Evolutionary conservation across 2,888 invertebrate species (phyloP).

Genomic region (Seira musarum): DNA sequence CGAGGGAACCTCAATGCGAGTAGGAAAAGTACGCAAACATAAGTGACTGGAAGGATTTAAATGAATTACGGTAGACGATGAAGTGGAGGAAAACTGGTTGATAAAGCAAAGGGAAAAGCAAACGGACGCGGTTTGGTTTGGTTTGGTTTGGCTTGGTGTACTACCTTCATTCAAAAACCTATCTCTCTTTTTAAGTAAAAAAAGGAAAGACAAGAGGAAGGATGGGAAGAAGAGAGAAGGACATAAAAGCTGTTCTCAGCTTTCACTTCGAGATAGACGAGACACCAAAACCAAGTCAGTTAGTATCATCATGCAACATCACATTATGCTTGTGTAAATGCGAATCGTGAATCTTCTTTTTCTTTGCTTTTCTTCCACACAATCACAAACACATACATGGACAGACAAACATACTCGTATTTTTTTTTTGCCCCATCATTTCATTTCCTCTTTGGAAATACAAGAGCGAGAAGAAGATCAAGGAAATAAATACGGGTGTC

Average conservation of each 20-base stretch:
- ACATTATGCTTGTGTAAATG: constrained; percentile 36
- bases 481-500: too few relatives aligned
- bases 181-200: constrained; percentile 22
- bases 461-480: too few relatives aligned
- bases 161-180: neutral
- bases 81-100: constrained; percentile 11
- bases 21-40: neutral
- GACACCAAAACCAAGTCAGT: neutral
- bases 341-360: constrained; percentile 4
- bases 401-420: neutral
- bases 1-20: neutral
- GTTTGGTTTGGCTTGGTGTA: neutral
- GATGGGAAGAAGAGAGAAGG: constrained; percentile 7
- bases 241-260: constrained; percentile 36
- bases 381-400: neutral
- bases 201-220: neutral
- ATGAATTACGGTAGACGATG: constrained; percentile 38
- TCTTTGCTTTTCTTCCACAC: neutral
- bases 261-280: constrained; percentile 40
- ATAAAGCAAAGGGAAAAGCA: constrained; percentile 38
- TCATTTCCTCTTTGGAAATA: neutral
- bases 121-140: constrained; percentile 10
- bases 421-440: neutral
- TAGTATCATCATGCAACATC: constrained; percentile 44
- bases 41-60: constrained; percentile 27